A percentile compares a stretch with the other conserved stretches of the same genome.
Conservation (phyloP, 2,113 vertebrate species). For the Hippocampus abdominalis region DNA sequence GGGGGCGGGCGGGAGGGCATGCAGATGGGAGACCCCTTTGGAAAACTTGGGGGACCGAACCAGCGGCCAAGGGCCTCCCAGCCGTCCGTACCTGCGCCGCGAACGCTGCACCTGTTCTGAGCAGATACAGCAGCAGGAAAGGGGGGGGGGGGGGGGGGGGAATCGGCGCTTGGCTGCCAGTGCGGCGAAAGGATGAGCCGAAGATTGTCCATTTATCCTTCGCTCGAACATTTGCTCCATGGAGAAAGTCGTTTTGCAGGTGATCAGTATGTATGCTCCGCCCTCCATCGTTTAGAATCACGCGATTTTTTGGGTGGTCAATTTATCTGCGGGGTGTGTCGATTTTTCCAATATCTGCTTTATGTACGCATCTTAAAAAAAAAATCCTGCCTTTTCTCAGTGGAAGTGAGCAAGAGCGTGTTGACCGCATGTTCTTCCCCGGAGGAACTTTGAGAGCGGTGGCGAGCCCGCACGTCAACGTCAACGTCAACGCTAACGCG, state of each 20-base stretch:
- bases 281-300: no score
- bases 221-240: not conserved
- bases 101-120: conserved; percentile 78
- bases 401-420: not conserved
- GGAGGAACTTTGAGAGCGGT: not conserved
- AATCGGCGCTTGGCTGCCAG: conserved; percentile 63
- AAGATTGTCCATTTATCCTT: not conserved
- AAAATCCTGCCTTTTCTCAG: not conserved
- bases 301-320: no score
- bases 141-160: conserved; percentile 54
- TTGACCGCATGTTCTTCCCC: not conserved
- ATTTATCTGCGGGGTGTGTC: no score
- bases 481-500: conserved; percentile 39
- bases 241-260: not conserved
- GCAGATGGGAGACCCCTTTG: conserved; percentile 74
- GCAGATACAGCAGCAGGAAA: conserved; percentile 69
- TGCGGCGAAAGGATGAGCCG: conserved; percentile 23
- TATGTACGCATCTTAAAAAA: no score
- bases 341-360: no score
- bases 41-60: conserved; percentile 71
- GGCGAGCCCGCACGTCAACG: not conserved
- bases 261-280: not conserved
- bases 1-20: conserved; percentile 33
- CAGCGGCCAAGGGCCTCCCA: conserved; percentile 71
- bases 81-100: conserved; percentile 68